Conservation (phyloP, 2,888 invertebrate genomes). For the Gymnosoma rotundatum region DNA sequence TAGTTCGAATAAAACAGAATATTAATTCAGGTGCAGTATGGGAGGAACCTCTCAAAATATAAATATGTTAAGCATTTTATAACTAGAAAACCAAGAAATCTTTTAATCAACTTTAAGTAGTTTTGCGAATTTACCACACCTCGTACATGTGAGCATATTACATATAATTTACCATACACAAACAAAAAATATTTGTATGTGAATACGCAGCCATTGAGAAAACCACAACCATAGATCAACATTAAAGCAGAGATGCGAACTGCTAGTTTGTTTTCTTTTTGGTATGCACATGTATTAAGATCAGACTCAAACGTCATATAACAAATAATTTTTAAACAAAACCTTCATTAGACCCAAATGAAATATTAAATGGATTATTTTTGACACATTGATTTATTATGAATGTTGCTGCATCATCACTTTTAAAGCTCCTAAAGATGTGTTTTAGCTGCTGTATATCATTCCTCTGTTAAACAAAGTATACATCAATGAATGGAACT, state of each 20-base stretch:
- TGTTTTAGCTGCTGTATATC: constrained; percentile 4
- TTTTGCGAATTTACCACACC: no score
- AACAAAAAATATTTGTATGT: not conserved
- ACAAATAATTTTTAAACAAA: not conserved
- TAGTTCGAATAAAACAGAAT: no score
- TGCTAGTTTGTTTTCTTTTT: constrained; percentile 51
- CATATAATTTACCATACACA: no score
- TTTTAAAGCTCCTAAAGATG: constrained; percentile 6
- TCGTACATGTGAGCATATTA: not conserved
- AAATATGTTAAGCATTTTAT: no score
- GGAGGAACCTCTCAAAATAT: no score
- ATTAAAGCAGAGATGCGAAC: constrained; percentile 54
- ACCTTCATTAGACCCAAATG: constrained; percentile 30
- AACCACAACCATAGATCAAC: constrained; percentile 59
- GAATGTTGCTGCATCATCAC: constrained; percentile 35
- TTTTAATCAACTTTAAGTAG: no score
- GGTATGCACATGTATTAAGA: not conserved
- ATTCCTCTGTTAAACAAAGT: not conserved
- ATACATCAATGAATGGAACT: not conserved
- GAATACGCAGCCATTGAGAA: constrained; percentile 15
- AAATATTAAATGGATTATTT: no score
- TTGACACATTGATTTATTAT: constrained; percentile 32
- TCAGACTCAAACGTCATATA: no score
- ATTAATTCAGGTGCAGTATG: no score
- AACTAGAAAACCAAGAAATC: no score